These are phyloP conservation scores for Apamea crenata DNA, from an alignment of 2,888 invertebrate species.

Conservation along the genomic window DNA sequence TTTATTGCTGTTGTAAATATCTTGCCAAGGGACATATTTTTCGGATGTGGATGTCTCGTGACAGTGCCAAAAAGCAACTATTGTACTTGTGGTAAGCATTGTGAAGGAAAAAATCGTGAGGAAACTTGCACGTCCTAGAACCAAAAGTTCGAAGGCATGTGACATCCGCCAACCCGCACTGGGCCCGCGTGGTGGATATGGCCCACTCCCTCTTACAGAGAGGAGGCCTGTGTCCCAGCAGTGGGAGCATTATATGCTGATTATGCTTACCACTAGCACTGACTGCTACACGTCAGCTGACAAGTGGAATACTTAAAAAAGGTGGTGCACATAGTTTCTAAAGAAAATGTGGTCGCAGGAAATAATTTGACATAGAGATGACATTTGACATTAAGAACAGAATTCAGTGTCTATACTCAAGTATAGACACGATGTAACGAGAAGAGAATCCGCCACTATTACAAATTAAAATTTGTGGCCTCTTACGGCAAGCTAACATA, in stretches of 20 bases:
- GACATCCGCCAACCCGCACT: too few relatives aligned
- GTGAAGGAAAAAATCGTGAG: background rate
- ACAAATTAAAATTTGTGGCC: too few relatives aligned
- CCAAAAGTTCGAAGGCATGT: background rate
- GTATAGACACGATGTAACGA: too few relatives aligned
- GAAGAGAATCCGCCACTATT: too few relatives aligned
- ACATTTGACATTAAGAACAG: background rate
- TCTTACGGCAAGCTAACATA: too few relatives aligned
- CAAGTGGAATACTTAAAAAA: background rate
- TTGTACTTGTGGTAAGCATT: background rate
- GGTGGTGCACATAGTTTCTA: background rate
- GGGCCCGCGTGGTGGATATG: too few relatives aligned
- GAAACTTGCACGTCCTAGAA: background rate
- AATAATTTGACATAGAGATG: background rate
- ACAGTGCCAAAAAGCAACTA: background rate
- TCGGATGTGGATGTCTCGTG: background rate
- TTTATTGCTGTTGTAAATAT: conserved; percentile 6
- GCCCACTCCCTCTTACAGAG: too few relatives aligned
- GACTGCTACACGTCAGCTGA: background rate
- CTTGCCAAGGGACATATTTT: background rate
- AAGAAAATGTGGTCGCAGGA: background rate
- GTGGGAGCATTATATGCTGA: too few relatives aligned
- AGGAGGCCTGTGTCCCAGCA: too few relatives aligned
- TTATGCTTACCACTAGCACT: too few relatives aligned
- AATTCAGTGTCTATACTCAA: too few relatives aligned